phyloP scores from a whole-genome alignment of 2,113 vertebrate species.

The Bubo blakistoni region DNA sequence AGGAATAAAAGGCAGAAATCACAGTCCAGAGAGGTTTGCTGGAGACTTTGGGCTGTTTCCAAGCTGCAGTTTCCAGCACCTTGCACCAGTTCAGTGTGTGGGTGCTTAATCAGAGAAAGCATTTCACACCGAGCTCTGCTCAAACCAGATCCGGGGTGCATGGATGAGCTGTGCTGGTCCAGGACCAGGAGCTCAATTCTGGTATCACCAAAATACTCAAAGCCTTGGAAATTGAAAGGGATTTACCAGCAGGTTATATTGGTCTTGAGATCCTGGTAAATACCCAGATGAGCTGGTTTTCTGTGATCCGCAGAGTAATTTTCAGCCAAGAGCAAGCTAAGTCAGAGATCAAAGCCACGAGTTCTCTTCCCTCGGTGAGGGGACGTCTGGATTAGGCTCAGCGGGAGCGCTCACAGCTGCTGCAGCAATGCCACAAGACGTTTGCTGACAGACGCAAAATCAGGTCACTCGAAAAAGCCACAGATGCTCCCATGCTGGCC shows the following conservation, averaged over 20 bases:
- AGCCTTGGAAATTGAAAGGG: not conserved
- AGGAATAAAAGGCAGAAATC: not conserved
- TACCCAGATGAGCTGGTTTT: not conserved
- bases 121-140: not conserved
- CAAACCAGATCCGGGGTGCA: fast-evolving
- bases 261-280: not conserved
- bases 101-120: not conserved
- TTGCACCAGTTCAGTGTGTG: not conserved
- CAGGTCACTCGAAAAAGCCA: conserved; percentile 30
- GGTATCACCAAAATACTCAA: not conserved
- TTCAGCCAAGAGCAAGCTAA: not conserved
- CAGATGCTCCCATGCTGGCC: not conserved
- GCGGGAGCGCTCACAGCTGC: not conserved
- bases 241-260: not conserved
- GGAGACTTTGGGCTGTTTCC: not conserved
- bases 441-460: not conserved
- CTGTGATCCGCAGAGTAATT: not conserved
- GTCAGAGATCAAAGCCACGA: not conserved
- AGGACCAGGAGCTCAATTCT: not conserved
- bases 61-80: not conserved
- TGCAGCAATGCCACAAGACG: not conserved
- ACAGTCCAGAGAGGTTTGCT: not conserved
- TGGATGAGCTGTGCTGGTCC: fast-evolving
- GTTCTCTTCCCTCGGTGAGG: not conserved
- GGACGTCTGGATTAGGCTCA: not conserved